Evolutionary conservation across 2,113 vertebrate genomes (phyloP).

Genomic region (Thamnophis sirtalis): DNA sequence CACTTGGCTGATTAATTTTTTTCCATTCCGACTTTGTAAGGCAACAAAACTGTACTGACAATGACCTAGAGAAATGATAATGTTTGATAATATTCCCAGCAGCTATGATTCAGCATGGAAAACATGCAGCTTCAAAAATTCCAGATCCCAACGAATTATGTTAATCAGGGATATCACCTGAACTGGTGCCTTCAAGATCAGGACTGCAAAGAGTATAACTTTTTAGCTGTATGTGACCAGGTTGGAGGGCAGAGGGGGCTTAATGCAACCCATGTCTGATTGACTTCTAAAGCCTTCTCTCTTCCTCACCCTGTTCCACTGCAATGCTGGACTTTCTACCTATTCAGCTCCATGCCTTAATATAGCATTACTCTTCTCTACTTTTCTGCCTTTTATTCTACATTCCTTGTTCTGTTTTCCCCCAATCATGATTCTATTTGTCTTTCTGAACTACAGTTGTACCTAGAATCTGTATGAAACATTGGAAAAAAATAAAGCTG

Average conservation of each 20-base stretch:
- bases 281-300: background rate
- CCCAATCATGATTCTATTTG: background rate
- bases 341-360: background rate
- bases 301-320: background rate
- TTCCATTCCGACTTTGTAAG: background rate
- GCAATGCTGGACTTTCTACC: background rate
- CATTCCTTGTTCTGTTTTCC: background rate
- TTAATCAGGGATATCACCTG: background rate
- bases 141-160: background rate
- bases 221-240: background rate
- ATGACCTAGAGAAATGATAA: background rate
- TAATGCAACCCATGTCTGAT: background rate
- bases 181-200: background rate
- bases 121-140: background rate
- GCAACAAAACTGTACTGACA: background rate
- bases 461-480: background rate
- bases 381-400: background rate
- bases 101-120: background rate
- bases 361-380: background rate
- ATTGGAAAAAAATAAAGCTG: background rate
- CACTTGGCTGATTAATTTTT: conserved; percentile 4
- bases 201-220: background rate
- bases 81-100: background rate
- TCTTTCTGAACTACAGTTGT: background rate
- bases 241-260: accelerated